Percentiles rank a stretch among this genome's conserved stretches.
Conservation (phyloP, 92 coral and sea anemone species). For the Palythoa grandis region DNA sequence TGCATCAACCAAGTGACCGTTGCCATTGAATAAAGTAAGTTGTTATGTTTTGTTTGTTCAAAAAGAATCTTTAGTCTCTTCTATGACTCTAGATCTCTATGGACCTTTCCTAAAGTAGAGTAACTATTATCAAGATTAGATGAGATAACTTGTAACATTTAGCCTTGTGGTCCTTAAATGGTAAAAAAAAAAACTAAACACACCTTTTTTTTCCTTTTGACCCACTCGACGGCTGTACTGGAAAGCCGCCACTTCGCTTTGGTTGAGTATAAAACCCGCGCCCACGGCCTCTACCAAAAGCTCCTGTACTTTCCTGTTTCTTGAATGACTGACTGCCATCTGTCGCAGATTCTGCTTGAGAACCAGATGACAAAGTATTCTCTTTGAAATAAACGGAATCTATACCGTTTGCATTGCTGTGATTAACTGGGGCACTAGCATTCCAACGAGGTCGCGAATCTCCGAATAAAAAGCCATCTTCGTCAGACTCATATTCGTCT, state of each 20-base stretch:
- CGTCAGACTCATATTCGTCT: conserved; percentile 76
- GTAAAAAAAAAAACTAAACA: not conserved
- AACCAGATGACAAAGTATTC: not conserved
- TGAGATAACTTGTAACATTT: no score
- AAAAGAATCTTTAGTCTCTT: no score
- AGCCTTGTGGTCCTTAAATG: not conserved
- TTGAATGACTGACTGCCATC: conserved; percentile 2
- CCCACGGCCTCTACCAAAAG: conserved; percentile 25
- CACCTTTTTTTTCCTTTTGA: conserved; percentile 41
- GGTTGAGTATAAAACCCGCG: not conserved
- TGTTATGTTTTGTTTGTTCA: no score
- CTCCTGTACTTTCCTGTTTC: conserved; percentile 9
- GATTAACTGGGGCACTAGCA: not conserved
- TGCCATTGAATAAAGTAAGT: no score
- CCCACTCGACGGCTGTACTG: not conserved
- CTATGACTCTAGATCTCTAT: no score
- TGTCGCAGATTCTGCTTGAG: not conserved
- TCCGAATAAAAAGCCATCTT: conserved; percentile 68
- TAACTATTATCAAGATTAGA: no score
- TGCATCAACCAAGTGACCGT: no score
- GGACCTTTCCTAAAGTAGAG: no score
- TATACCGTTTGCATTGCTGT: not conserved
- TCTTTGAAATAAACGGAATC: not conserved
- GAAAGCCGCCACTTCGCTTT: conserved; percentile 27
- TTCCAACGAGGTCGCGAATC: conserved; percentile 25